These are phyloP conservation scores for Norana najaformis DNA, from an alignment of 2,888 invertebrate genomes.

Conservation along the genomic window DNA sequence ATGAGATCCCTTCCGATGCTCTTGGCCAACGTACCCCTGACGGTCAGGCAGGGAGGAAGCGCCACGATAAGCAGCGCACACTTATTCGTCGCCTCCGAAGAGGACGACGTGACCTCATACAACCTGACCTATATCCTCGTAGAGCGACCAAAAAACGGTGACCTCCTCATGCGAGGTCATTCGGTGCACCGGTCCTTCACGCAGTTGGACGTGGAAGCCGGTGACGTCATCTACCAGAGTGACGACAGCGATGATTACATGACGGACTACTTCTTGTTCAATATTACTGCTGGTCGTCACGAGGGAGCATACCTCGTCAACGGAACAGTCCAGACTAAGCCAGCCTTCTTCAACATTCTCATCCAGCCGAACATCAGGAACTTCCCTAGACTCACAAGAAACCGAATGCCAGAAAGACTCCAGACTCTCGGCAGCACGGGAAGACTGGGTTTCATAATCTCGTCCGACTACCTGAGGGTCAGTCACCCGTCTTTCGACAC, in stretches of 20 bases:
- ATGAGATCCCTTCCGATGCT: constrained; percentile 51
- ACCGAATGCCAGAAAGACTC: constrained; percentile 52
- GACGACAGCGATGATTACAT: constrained; percentile 43
- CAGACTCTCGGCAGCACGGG: constrained; percentile 49
- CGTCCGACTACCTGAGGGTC: constrained; percentile 51
- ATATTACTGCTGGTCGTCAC: constrained; percentile 52
- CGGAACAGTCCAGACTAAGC: constrained; percentile 52
- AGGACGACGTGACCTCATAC: constrained; percentile 48
- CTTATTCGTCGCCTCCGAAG: constrained; percentile 47
- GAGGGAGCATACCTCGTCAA: constrained; percentile 57
- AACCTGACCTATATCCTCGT: constrained; percentile 57
- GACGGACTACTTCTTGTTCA: constrained; percentile 41
- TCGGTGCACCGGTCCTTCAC: constrained; percentile 52
- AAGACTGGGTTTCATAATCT: constrained; percentile 53
- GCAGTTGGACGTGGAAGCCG: constrained; percentile 58
- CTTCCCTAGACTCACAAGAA: constrained; percentile 53
- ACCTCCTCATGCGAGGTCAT: constrained; percentile 51
- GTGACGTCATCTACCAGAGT: constrained; percentile 56
- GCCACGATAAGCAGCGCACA: constrained; percentile 50
- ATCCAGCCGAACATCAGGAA: constrained; percentile 53
- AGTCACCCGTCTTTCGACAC: constrained; percentile 53
- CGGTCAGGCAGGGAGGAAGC: constrained; percentile 54
- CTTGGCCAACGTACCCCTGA: constrained; percentile 51
- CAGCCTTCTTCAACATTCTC: constrained; percentile 56
- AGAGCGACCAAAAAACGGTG: constrained; percentile 58